Base-by-base conservation (phyloP, 2,888 invertebrate genomes). In the Aleiodes testaceus region DNA sequence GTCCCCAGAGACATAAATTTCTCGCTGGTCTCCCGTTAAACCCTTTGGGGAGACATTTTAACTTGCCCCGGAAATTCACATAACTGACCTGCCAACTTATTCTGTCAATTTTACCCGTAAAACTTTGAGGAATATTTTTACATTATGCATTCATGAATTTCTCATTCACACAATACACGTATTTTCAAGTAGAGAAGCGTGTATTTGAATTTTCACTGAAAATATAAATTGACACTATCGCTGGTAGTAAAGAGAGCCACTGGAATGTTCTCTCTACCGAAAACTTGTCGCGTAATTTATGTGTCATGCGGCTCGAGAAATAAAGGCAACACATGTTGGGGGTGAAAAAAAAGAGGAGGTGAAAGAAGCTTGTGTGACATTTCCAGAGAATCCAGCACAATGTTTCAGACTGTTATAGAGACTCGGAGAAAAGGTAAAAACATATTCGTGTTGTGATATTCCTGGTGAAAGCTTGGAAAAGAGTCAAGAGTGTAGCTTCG, bases 1-100 rank as follows among this genome's bases (percentile, higher is more conserved):
- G 76, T 76, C 76, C 70, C 74, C 50, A 47, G 73, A 71, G 76
- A 73, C 52, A 70, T 68, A 52, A 44, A 47, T 52, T 45, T 55
- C 42, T 20, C 45, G 45, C 55, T 11, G 53, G 65, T 67, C 70
- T 55, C 30, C 65, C 70, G 50, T 66, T 36, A 11, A 70, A 50
- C 70, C 70, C 65, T 44, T 26, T 3, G 55, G 65, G 65, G 52
- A 36, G 36, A 59, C 36, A 36, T 59, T 59, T 59, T 59, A 59
- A 59, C 59, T 59, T 42, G 42, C 36, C 42, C 59, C 11, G 44
- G 63, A 63, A 63, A 63, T 63, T 45, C 44, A 20, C 63, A 63
- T 63, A 45, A 45, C 63, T 63, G 63, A 63, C 63, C 63, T 45
- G 16, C 16, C 44, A 63, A 63, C 63, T 63, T 9, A 4, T 26